Evolutionary conservation across 2,888 invertebrate species (phyloP).

Genomic region (Oegoconia quadripuncta): DNA sequence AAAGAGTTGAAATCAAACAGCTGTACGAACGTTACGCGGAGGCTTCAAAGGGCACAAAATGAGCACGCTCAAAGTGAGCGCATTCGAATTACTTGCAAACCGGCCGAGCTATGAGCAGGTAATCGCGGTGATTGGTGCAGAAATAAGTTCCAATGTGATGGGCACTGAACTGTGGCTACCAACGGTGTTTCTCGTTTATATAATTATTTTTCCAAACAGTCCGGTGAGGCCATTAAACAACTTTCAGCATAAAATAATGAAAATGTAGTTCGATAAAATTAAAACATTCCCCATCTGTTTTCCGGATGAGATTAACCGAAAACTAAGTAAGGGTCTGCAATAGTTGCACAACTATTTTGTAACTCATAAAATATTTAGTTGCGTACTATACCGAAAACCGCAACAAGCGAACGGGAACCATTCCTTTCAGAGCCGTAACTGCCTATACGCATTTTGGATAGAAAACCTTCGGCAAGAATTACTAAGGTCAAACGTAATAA

Average conservation of each 20-base stretch:
- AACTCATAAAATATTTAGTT: slow-evolving; percentile 73
- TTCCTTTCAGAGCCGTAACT: slow-evolving; percentile 68
- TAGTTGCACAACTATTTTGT: slow-evolving; percentile 58
- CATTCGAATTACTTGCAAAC: slow-evolving; percentile 54
- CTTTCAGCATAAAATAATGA: neutral
- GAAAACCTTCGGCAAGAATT: slow-evolving; percentile 72
- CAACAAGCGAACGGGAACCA: slow-evolving; percentile 50
- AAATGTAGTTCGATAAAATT: neutral
- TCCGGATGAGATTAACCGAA: slow-evolving; percentile 46
- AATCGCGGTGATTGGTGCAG: slow-evolving; percentile 57
- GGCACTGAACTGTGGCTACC: slow-evolving; percentile 28
- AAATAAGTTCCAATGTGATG: slow-evolving; percentile 58
- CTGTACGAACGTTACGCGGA: slow-evolving; percentile 45
- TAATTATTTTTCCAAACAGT: no score
- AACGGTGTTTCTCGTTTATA: neutral
- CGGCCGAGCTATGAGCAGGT: slow-evolving; percentile 44
- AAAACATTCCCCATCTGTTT: slow-evolving; percentile 26
- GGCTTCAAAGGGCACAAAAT: slow-evolving; percentile 65
- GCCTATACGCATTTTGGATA: slow-evolving; percentile 63
- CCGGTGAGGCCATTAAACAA: neutral
- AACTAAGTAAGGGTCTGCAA: slow-evolving; percentile 32
- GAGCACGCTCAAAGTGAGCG: slow-evolving; percentile 63
- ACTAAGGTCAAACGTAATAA: slow-evolving; percentile 77
- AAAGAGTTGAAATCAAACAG: slow-evolving; percentile 70
- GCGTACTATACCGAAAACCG: slow-evolving; percentile 57